These are phyloP conservation scores for Andrena hattorfiana DNA, from an alignment of 2,888 invertebrate genomes.

Conservation along the genomic window DNA sequence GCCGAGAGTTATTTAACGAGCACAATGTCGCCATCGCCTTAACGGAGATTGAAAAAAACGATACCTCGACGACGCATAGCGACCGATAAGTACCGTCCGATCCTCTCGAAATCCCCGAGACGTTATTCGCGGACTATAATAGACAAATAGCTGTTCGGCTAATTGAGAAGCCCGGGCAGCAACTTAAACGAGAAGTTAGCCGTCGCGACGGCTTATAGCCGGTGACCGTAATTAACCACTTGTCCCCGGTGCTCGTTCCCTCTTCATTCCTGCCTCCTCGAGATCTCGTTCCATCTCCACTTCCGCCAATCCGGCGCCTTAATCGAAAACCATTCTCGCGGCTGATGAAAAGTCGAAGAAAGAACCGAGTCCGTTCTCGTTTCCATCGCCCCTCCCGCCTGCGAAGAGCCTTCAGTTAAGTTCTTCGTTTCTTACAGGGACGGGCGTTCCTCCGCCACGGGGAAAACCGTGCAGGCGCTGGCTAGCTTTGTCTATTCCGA, in stretches of 20 bases:
- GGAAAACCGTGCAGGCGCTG: conserved; percentile 33
- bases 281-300: conserved; percentile 61
- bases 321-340: conserved; percentile 77
- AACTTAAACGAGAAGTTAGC: conserved; percentile 72
- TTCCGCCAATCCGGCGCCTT: conserved; percentile 72
- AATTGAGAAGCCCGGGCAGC: conserved; percentile 65
- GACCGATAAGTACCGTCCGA: background rate
- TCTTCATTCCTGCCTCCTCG: conserved; percentile 64
- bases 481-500: conserved; percentile 31
- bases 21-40: background rate
- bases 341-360: conserved; percentile 76
- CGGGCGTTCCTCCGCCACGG: background rate
- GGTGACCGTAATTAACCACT: conserved; percentile 77
- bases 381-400: conserved; percentile 25
- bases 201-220: conserved; percentile 69
- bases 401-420: conserved; percentile 44
- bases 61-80: background rate
- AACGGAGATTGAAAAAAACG: background rate
- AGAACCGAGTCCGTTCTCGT: conserved; percentile 58
- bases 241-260: conserved; percentile 67
- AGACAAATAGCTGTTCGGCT: conserved; percentile 63
- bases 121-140: conserved; percentile 38
- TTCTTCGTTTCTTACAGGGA: conserved; percentile 50
- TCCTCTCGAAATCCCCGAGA: conserved; percentile 3
- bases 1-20: conserved; percentile 1